Percentiles rank a stretch among this genome's conserved stretches.
These are phyloP conservation scores for Brachyptera putata DNA, from an alignment of 2,888 invertebrate species.

Conservation along the genomic window DNA sequence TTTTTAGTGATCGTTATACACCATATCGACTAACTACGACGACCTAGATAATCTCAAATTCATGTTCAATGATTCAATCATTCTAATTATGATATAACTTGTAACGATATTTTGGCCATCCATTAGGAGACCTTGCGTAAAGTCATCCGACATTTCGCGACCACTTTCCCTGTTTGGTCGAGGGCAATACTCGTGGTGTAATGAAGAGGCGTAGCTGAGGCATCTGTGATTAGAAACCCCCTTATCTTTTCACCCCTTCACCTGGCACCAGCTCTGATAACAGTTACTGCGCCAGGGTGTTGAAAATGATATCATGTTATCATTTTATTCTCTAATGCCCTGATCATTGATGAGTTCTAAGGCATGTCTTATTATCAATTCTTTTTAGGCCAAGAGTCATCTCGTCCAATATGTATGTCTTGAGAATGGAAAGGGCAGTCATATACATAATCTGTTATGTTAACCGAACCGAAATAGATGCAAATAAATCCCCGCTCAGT, in stretches of 20 bases:
- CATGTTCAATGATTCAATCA: no score
- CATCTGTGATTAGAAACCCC: slow-evolving; percentile 3
- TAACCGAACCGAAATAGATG: background rate
- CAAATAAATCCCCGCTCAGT: background rate
- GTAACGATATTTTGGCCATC: background rate
- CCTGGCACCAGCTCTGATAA: background rate
- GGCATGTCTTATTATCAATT: background rate
- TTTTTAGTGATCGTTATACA: no score
- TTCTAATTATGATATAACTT: background rate
- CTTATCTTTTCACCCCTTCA: background rate
- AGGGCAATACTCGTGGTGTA: background rate
- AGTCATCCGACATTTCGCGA: background rate
- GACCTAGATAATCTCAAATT: no score
- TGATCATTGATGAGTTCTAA: slow-evolving; percentile 11
- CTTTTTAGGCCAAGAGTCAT: background rate
- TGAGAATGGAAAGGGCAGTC: background rate
- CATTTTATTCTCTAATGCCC: background rate
- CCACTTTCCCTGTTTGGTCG: slow-evolving; percentile 12
- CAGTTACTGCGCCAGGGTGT: background rate
- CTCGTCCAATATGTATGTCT: background rate
- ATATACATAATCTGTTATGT: background rate
- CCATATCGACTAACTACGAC: no score
- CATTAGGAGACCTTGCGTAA: slow-evolving; percentile 8
- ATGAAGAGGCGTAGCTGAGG: background rate
- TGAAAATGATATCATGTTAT: background rate